These are phyloP conservation scores for Zaprionus bogoriensis DNA, from an alignment of 2,888 invertebrate species.

Conservation along the genomic window DNA sequence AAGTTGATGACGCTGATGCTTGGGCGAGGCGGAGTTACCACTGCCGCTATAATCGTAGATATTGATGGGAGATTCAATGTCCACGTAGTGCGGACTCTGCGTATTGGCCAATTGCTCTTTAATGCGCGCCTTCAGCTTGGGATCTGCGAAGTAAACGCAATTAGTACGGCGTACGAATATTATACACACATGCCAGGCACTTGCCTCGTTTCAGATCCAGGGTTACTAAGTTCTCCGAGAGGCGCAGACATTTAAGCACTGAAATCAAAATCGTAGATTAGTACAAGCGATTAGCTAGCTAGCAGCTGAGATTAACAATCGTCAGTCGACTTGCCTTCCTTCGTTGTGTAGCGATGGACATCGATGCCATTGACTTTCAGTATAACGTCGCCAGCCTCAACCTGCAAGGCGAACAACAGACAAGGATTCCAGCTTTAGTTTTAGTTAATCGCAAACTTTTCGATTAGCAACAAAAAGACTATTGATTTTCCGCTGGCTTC, in stretches of 20 bases:
- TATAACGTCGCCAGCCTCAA: constrained; percentile 96
- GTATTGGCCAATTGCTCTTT: constrained; percentile 87
- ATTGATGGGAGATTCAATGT: constrained; percentile 83
- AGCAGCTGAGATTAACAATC: neutral
- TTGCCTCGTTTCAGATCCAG: constrained; percentile 95
- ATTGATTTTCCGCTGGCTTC: constrained; percentile 36
- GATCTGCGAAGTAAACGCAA: constrained; percentile 86
- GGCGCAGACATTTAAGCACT: constrained; percentile 91
- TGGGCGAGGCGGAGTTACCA: constrained; percentile 58
- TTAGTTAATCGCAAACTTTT: neutral
- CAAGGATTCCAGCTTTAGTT: neutral
- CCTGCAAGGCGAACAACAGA: constrained; percentile 84
- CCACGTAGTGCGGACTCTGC: constrained; percentile 84
- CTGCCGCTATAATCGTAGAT: constrained; percentile 82
- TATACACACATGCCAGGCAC: constrained; percentile 55
- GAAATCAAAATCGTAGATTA: constrained; percentile 14
- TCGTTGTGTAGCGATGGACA: constrained; percentile 95
- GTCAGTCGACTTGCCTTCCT: constrained; percentile 90
- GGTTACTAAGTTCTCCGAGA: constrained; percentile 94
- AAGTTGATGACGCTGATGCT: constrained; percentile 50
- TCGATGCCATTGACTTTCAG: constrained; percentile 96
- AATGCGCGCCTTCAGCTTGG: constrained; percentile 92
- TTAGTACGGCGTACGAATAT: neutral
- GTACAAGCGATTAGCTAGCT: neutral
- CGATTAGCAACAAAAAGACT: constrained; percentile 13